Evolutionary conservation across 1,140 invertebrate genomes (phyloP).

Genomic region (Drosophila ogumai): DNA sequence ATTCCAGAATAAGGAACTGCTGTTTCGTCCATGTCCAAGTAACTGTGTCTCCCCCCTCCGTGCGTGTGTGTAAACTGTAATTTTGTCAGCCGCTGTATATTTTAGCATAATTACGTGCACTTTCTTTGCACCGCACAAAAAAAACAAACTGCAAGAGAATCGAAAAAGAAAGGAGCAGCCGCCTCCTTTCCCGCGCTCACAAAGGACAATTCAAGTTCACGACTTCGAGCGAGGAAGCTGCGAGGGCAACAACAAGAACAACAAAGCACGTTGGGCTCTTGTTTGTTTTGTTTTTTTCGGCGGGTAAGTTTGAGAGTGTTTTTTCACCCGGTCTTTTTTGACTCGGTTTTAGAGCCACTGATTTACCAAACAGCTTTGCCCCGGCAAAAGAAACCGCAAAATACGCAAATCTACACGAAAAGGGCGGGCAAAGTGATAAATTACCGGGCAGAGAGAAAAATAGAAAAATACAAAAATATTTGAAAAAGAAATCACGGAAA

Average conservation of each 20-base stretch:
- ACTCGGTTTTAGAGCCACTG: slow-evolving; percentile 49
- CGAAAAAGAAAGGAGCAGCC: slow-evolving; percentile 10
- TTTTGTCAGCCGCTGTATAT: slow-evolving; percentile 67
- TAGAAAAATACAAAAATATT: slow-evolving; percentile 27
- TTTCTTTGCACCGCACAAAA: slow-evolving; percentile 38
- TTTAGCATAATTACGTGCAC: slow-evolving; percentile 71
- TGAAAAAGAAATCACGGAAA: slow-evolving; percentile 14
- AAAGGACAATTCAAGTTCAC: slow-evolving; percentile 77
- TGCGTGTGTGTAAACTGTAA: slow-evolving; percentile 57
- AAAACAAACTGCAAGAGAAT: slow-evolving; percentile 23
- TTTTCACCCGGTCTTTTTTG: slow-evolving; percentile 38
- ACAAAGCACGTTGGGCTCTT: slow-evolving; percentile 28
- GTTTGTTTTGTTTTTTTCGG: slow-evolving; percentile 30
- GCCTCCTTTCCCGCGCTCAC: slow-evolving; percentile 18
- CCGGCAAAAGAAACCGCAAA: not conserved
- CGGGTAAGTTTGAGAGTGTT: slow-evolving; percentile 57
- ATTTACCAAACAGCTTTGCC: slow-evolving; percentile 15
- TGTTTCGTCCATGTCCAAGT: slow-evolving; percentile 55
- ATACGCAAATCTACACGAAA: slow-evolving; percentile 9
- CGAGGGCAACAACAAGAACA: slow-evolving; percentile 4
- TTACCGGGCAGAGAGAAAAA: slow-evolving; percentile 10
- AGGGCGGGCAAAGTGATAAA: slow-evolving; percentile 28
- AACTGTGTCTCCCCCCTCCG: slow-evolving; percentile 26
- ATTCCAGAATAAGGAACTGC: slow-evolving; percentile 38
- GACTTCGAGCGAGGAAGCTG: slow-evolving; percentile 61